Conservation (phyloP, 2,888 invertebrate genomes). For the Proisotoma minuta region DNA sequence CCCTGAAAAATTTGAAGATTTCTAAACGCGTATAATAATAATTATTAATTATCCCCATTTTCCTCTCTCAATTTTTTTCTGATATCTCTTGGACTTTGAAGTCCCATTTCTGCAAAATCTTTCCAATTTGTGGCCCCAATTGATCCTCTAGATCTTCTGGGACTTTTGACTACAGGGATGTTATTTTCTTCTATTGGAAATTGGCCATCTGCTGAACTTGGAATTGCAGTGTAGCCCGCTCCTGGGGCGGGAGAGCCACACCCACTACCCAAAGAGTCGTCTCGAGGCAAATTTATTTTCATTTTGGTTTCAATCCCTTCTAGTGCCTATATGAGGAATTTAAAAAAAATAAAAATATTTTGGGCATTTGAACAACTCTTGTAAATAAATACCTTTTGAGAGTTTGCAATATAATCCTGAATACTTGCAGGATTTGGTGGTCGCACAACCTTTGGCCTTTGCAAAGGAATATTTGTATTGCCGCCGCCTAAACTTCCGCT, state of each 20-base stretch:
- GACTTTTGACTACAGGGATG: conserved; percentile 50
- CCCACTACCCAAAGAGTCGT: conserved; percentile 52
- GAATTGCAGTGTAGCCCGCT: conserved; percentile 36
- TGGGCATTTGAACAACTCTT: no score
- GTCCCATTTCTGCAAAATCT: conserved; percentile 54
- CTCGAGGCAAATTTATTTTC: conserved; percentile 65
- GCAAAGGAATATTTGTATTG: conserved; percentile 36
- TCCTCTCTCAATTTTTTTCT: conserved; percentile 51
- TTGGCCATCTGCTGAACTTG: no score
- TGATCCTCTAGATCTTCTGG: conserved; percentile 45
- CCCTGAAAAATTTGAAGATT: no score
- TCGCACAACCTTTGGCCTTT: conserved; percentile 57
- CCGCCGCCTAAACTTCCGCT: background rate
- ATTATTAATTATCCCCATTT: conserved; percentile 43
- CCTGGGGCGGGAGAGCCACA: conserved; percentile 25
- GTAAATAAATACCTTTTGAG: conserved; percentile 32
- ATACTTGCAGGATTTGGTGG: conserved; percentile 67
- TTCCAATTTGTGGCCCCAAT: conserved; percentile 52
- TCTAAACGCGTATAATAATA: no score
- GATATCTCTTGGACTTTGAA: conserved; percentile 54
- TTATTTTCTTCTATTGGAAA: background rate
- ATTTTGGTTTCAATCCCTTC: conserved; percentile 56
- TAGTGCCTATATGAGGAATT: no score
- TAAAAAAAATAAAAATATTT: no score
- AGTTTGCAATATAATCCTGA: conserved; percentile 62